Conservation (phyloP, 2,113 vertebrate genomes). For the Psophia crepitans region DNA sequence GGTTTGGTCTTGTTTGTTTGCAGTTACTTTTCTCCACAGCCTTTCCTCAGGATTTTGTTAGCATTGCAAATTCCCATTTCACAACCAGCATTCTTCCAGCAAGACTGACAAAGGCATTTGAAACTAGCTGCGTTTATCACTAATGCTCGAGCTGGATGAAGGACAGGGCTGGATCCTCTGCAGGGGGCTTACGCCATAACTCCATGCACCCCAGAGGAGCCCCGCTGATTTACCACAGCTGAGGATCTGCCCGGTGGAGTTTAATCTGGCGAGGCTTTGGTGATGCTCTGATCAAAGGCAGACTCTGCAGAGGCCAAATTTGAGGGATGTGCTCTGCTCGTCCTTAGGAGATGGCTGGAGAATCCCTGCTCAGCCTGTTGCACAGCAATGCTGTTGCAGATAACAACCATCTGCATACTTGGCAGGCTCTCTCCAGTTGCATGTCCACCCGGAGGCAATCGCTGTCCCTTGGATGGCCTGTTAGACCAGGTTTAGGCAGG, state of each 20-base stretch:
- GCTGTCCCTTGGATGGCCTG: conserved; percentile 45
- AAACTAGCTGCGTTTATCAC: conserved; percentile 18
- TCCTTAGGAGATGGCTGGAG: not conserved
- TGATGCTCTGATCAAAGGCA: conserved; percentile 21
- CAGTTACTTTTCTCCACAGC: not conserved
- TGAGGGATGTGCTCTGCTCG: not conserved
- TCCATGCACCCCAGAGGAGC: not conserved
- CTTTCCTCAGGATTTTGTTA: conserved; percentile 34
- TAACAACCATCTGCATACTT: conserved; percentile 59
- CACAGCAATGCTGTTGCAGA: conserved; percentile 36
- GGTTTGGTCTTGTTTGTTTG: not conserved
- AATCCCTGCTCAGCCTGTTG: not conserved
- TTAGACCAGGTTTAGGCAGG: conserved; percentile 37
- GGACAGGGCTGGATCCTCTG: not conserved
- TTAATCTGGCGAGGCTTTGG: not conserved
- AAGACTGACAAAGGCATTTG: conserved; percentile 9
- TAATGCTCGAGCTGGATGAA: not conserved
- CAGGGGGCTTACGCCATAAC: not conserved
- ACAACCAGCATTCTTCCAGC: conserved; percentile 52
- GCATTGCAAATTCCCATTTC: conserved; percentile 45
- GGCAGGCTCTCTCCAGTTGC: conserved; percentile 25
- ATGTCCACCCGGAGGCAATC: conserved; percentile 30
- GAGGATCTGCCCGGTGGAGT: not conserved
- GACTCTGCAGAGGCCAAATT: not conserved
- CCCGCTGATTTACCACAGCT: not conserved